These are phyloP conservation scores for Tretioscincus oriximinensis DNA, from an alignment of 2,113 vertebrate genomes.

Conservation along the genomic window DNA sequence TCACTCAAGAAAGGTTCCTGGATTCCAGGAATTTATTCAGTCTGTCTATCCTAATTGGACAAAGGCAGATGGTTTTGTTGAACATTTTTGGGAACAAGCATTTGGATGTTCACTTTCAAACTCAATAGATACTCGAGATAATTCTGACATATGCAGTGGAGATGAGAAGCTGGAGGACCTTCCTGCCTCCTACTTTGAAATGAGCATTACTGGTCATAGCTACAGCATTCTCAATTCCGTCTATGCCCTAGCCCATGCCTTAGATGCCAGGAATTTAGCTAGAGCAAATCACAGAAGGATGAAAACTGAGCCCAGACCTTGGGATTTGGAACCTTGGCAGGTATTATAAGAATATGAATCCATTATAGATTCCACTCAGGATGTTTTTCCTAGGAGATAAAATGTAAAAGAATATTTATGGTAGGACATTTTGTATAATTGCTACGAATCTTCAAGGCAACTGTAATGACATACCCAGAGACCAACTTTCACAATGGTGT, in stretches of 20 bases:
- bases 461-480: too few species aligned
- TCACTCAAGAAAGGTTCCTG: background rate
- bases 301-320: too few species aligned
- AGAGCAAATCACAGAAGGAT: background rate
- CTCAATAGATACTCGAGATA: background rate
- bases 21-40: background rate
- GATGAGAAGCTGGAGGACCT: background rate
- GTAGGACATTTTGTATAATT: too few species aligned
- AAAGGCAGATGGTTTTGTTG: background rate
- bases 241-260: background rate
- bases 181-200: background rate
- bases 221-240: background rate
- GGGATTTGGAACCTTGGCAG: background rate
- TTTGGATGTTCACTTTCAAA: background rate
- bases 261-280: background rate
- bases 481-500: too few species aligned
- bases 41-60: background rate
- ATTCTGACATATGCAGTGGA: background rate
- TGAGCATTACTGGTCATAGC: slow-evolving; percentile 1
- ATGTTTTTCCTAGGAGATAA: too few species aligned
- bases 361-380: too few species aligned
- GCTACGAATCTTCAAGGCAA: too few species aligned
- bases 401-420: too few species aligned
- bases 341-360: background rate
- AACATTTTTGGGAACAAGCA: background rate